Evolutionary conservation across 2,888 invertebrate genomes (phyloP).

Genomic region (Drosophila yooni): DNA sequence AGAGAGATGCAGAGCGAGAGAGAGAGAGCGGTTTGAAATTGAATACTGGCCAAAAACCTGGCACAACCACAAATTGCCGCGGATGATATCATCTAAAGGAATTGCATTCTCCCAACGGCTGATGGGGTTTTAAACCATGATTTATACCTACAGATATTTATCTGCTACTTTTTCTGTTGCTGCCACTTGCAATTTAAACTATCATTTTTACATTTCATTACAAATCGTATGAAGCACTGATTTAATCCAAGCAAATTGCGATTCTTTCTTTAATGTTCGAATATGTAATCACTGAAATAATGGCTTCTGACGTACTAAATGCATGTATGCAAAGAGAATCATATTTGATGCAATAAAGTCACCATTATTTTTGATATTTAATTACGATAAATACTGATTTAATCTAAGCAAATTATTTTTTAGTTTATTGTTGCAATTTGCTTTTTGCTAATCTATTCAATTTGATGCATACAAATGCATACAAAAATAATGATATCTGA

Average conservation of each 20-base stretch:
- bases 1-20: slow-evolving; percentile 35
- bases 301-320: neutral
- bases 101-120: slow-evolving; percentile 11
- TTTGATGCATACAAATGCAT: too few species aligned
- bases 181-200: slow-evolving; percentile 2
- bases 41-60: slow-evolving; percentile 30
- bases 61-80: slow-evolving; percentile 28
- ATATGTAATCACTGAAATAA: neutral
- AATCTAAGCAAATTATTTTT: neutral
- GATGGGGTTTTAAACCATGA: slow-evolving; percentile 16
- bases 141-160: slow-evolving; percentile 12
- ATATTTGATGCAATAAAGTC: neutral
- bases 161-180: neutral
- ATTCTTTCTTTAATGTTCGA: neutral
- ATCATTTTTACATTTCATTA: neutral
- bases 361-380: neutral
- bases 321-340: neutral
- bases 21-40: slow-evolving; percentile 42
- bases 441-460: neutral
- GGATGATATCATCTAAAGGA: slow-evolving; percentile 20
- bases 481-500: neutral
- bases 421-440: too few species aligned
- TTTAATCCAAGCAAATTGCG: neutral
- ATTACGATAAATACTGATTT: neutral
- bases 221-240: neutral